phyloP scores from a whole-genome alignment of 2,113 vertebrate genomes.

The Trichomycterus rosablanca region DNA sequence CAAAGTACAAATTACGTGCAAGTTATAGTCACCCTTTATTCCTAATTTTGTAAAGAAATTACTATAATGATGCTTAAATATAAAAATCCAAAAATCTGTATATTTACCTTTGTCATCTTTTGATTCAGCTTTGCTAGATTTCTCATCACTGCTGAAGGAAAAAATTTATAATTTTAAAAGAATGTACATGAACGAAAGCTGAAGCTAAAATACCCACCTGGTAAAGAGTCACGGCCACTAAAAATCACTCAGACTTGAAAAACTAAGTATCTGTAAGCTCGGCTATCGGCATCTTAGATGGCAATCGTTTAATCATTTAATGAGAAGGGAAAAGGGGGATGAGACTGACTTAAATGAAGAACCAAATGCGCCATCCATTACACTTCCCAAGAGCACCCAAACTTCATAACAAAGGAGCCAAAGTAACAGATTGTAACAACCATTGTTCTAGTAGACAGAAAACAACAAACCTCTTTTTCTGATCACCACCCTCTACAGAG shows the following conservation, averaged over 20 bases:
- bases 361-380: conserved; percentile 61
- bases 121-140: too few relatives aligned
- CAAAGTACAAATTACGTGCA: too few relatives aligned
- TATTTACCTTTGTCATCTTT: conserved; percentile 94
- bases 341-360: conserved; percentile 39
- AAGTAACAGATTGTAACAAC: conserved; percentile 85
- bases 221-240: conserved; percentile 14
- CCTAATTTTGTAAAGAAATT: too few relatives aligned
- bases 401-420: conserved; percentile 75
- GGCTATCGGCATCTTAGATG: conserved; percentile 37
- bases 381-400: conserved; percentile 70
- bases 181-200: too few relatives aligned
- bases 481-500: conserved; percentile 97
- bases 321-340: conserved; percentile 44
- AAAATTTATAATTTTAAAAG: too few relatives aligned
- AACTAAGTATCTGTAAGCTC: conserved; percentile 21
- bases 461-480: conserved; percentile 99
- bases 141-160: conserved; percentile 79
- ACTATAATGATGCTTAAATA: too few relatives aligned
- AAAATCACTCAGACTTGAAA: conserved; percentile 24
- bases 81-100: too few relatives aligned
- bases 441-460: conserved; percentile 98
- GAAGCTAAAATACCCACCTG: conserved; percentile 39
- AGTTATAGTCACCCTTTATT: too few relatives aligned
- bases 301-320: conserved; percentile 50